Evolutionary conservation across 2,888 invertebrate genomes (phyloP).

Genomic region (Acrocyrtus sp.): DNA sequence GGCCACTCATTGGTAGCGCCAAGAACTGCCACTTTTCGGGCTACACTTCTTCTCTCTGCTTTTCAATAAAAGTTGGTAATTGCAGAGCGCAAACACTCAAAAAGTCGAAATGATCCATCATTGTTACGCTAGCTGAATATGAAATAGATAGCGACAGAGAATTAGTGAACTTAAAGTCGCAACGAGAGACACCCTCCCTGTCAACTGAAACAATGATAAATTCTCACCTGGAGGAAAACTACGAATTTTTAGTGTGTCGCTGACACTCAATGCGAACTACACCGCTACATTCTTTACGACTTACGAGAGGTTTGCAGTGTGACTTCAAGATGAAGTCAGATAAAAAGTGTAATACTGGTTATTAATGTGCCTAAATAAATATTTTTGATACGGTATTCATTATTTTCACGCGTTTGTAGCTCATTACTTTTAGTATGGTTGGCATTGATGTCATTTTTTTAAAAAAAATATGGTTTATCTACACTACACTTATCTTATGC

Average conservation of each 20-base stretch:
- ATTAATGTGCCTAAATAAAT: not conserved
- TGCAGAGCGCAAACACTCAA: too few relatives aligned
- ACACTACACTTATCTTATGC: not conserved
- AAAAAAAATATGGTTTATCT: not conserved
- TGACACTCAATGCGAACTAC: not conserved
- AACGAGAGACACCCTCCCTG: not conserved
- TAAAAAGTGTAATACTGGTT: too few relatives aligned
- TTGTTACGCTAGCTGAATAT: not conserved
- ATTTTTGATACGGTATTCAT: not conserved
- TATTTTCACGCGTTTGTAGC: constrained; percentile 2
- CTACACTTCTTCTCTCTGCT: constrained; percentile 1
- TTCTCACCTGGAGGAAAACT: constrained; percentile 37
- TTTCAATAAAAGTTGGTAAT: too few relatives aligned
- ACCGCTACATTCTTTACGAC: not conserved
- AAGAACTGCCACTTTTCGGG: too few relatives aligned
- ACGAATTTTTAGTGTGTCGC: too few relatives aligned
- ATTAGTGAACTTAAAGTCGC: not conserved
- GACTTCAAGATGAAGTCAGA: not conserved
- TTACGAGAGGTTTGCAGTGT: too few relatives aligned
- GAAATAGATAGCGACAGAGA: not conserved
- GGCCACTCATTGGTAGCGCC: too few relatives aligned
- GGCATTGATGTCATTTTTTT: not conserved
- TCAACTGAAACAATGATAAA: constrained; percentile 9
- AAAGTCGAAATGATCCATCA: not conserved
- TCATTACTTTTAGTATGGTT: not conserved